A percentile compares a stretch with the other conserved stretches of the same genome.
These are phyloP conservation scores for Ailurus styani DNA, from an alignment of 2,113 vertebrate species.

Conservation along the genomic window DNA sequence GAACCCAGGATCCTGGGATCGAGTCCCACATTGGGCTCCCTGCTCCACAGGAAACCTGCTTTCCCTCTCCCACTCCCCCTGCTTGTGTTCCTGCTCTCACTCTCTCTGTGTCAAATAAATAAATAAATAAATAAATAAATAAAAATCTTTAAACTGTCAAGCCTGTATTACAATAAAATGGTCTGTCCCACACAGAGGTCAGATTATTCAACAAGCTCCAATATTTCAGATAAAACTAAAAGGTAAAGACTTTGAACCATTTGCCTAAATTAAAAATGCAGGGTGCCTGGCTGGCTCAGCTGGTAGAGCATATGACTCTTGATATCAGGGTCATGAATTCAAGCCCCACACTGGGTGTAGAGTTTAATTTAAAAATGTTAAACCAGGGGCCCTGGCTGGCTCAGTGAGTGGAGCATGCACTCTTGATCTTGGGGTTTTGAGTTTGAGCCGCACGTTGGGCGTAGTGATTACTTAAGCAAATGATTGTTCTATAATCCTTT, in stretches of 20 bases:
- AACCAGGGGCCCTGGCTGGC: background rate
- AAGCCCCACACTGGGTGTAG: background rate
- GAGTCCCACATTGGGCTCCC: too few relatives aligned
- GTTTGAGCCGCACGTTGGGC: background rate
- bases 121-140: too few relatives aligned
- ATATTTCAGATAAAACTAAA: background rate
- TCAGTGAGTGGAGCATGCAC: background rate
- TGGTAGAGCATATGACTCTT: background rate
- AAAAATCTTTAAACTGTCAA: background rate
- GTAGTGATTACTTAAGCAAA: background rate
- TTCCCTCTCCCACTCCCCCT: too few relatives aligned
- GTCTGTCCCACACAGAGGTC: background rate
- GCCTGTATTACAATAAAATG: background rate
- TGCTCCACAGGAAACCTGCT: too few relatives aligned
- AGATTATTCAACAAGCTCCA: constrained; percentile 9
- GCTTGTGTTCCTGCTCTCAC: too few relatives aligned
- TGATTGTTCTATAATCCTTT: background rate
- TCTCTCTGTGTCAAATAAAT: too few relatives aligned
- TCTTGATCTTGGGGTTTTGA: background rate
- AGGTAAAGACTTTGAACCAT: background rate
- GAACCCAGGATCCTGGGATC: too few relatives aligned
- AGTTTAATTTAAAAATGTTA: background rate
- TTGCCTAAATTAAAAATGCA: background rate
- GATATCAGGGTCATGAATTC: background rate
- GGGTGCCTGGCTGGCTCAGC: background rate